A percentile compares a stretch with the other conserved stretches of the same genome.
These are phyloP conservation scores for Mechanitis messenoides DNA, from an alignment of 2,888 invertebrate genomes.

Conservation along the genomic window DNA sequence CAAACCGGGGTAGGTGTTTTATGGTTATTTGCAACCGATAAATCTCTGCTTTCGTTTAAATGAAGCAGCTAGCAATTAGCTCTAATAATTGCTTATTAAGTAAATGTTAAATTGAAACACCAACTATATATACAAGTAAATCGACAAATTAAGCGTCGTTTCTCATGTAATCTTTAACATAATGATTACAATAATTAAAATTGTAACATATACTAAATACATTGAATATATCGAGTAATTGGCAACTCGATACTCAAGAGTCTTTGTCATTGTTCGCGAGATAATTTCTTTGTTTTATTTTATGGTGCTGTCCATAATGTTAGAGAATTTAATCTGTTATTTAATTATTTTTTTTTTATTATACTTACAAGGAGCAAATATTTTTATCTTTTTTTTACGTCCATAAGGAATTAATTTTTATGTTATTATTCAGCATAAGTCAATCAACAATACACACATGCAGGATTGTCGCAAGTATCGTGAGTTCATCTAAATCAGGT, in stretches of 20 bases:
- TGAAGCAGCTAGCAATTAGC: slow-evolving; percentile 14
- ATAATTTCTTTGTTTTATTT: no score
- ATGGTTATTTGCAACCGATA: slow-evolving; percentile 24
- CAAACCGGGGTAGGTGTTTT: slow-evolving; percentile 35
- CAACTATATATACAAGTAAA: slow-evolving; percentile 10
- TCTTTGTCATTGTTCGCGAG: no score
- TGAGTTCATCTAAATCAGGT: slow-evolving; percentile 35
- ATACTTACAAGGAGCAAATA: no score
- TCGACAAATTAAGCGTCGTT: no score
- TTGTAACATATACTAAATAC: no score
- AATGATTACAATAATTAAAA: neutral
- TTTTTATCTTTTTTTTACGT: no score
- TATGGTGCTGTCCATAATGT: no score
- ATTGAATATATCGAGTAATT: no score
- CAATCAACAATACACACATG: slow-evolving; percentile 12
- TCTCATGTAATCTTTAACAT: neutral
- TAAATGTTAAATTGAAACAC: slow-evolving; percentile 8
- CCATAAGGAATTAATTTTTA: no score
- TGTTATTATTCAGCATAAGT: slow-evolving; percentile 7
- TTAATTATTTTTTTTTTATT: no score
- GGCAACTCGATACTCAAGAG: no score
- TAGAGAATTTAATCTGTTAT: no score
- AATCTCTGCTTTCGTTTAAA: slow-evolving; percentile 27
- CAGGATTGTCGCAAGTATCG: slow-evolving; percentile 26
- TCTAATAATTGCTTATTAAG: slow-evolving; percentile 14